A percentile compares a stretch with the other conserved stretches of the same genome.
phyloP scores from a whole-genome alignment of 2,113 vertebrate species.

The Ictalurus furcatus region DNA sequence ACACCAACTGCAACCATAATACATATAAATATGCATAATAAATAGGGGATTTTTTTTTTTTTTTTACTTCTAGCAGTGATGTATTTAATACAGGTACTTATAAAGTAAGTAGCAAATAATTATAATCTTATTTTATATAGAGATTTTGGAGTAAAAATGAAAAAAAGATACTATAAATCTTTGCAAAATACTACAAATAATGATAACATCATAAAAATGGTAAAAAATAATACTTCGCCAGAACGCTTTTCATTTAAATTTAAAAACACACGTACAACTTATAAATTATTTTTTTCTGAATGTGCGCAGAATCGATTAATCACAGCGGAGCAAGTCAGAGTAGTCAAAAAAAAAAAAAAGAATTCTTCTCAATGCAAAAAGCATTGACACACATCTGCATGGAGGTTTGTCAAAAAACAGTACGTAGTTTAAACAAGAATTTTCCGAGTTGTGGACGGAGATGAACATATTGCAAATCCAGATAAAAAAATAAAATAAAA shows the following conservation, averaged over 20 bases:
- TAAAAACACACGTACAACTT: not conserved
- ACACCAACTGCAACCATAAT: not conserved
- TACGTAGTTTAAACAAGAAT: not conserved
- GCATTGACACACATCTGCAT: not conserved
- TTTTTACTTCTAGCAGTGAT: not conserved
- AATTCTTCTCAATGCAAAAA: not conserved
- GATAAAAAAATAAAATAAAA: not conserved
- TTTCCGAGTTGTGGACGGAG: not conserved
- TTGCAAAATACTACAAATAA: not conserved
- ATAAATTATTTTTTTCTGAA: not conserved
- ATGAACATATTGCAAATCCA: not conserved
- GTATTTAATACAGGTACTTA: not conserved
- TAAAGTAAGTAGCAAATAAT: not conserved
- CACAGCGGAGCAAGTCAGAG: not conserved
- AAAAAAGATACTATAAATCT: not conserved
- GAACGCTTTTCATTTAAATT: not conserved
- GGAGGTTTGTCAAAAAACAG: not conserved
- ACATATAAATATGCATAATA: not conserved
- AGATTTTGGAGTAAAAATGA: not conserved
- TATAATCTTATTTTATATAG: not conserved
- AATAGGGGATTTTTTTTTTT: not conserved
- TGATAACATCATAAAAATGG: too few relatives aligned
- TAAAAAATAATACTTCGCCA: too few relatives aligned
- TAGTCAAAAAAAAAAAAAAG: not conserved
- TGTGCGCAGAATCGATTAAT: not conserved